Evolutionary conservation across 1,140 invertebrate genomes (phyloP), one percentile per base, ranked within the genome.

Genomic region (Aphelinus atriplicis): DNA sequence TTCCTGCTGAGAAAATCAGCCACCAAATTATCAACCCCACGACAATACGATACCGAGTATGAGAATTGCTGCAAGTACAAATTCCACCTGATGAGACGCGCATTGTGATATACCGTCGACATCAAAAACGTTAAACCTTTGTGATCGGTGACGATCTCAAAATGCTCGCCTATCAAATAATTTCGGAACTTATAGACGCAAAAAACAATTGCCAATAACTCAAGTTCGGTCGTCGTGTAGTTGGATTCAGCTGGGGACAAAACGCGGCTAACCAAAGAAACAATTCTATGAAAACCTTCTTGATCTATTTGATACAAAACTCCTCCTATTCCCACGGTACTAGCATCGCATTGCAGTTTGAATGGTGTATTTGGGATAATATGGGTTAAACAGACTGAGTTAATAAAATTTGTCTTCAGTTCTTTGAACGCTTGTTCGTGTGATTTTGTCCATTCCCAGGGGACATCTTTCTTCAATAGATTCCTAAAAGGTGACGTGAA

Each of bases 181-280:
- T 48, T 2, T 50, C 62, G 4, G 47, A 64, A 64, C n/a, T 64
- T 48, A 7, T 3, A 48, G 2, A 64, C 7, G 3, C 46, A 48
- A 48, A 10, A 64, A 4, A 64, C n/a, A 7, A 85, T 74, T 1
- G 81, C 79, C 43, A 77, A 80, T 45, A 86, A 76, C 60, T 85
- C 82, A 58, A 58, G 4, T 26, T 58, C 57, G 3, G 57, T 58
- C 3, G 57, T 58, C n/a, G 26, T 58, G 57, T 62, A 84, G 80
- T 79, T 83, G 81, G 0, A 81, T 55, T 78, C 73, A 1, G 77
- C 63, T 1, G 50, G 0, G 3, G 47, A 63, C 5, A 77, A 60
- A 56, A 71, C 73, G 46, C 76, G 9, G 61, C 76, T 77, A 10
- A 64, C 76, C 7, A 74, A 7, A 5, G 76, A 57, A 42, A 77